Percentiles rank a stretch among this genome's conserved stretches.
Conservation (phyloP, 2,888 invertebrate genomes). For the Eurytoma californica region DNA sequence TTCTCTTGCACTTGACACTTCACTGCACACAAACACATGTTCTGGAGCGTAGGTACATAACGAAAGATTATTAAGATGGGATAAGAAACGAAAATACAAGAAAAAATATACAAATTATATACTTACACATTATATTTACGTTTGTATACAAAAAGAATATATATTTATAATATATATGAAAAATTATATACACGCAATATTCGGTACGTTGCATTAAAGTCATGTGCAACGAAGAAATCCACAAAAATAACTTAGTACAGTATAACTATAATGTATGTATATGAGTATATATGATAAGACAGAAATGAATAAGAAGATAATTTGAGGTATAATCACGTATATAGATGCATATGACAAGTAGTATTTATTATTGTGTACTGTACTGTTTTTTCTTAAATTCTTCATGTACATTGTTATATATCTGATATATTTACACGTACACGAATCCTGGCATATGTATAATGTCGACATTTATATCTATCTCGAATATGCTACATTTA, state of each 20-base stretch:
- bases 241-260: slow-evolving; percentile 62
- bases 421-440: slow-evolving; percentile 64
- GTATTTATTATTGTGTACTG: slow-evolving; percentile 73
- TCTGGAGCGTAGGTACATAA: slow-evolving; percentile 52
- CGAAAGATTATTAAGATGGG: slow-evolving; percentile 47
- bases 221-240: slow-evolving; percentile 69
- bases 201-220: slow-evolving; percentile 68
- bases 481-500: slow-evolving; percentile 67
- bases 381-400: slow-evolving; percentile 69
- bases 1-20: slow-evolving; percentile 74
- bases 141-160: slow-evolving; percentile 56
- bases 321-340: slow-evolving; percentile 64
- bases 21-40: slow-evolving; percentile 62
- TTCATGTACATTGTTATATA: slow-evolving; percentile 69
- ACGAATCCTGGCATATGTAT: slow-evolving; percentile 65
- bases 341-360: slow-evolving; percentile 70
- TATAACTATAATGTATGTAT: slow-evolving; percentile 62
- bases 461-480: slow-evolving; percentile 65
- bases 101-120: slow-evolving; percentile 59
- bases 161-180: slow-evolving; percentile 37
- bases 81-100: slow-evolving; percentile 51
- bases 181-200: slow-evolving; percentile 58
- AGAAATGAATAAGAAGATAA: slow-evolving; percentile 60
- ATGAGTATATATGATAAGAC: slow-evolving; percentile 57
- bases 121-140: slow-evolving; percentile 58